Evolutionary conservation across 2,888 invertebrate species (phyloP), one percentile per base, ranked within the genome.

Genomic region (Drosophila heteroneura): DNA sequence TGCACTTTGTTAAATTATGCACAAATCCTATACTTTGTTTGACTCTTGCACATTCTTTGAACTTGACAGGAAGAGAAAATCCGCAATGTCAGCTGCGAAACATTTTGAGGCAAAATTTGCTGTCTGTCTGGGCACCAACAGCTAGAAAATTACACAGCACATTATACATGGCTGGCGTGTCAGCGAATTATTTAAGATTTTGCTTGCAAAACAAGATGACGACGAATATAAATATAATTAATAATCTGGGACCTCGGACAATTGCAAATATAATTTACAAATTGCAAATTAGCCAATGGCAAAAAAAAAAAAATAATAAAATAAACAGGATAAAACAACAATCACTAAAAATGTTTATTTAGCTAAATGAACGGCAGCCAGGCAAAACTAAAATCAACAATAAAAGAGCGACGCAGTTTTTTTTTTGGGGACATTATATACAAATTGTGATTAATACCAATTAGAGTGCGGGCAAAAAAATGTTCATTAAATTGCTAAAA

Each of bases 211-310:
- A 37, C 49, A 41, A 49, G 39, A 47, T 37, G 65, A 22, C 28
- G 58, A 62, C 28, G 58, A 62, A 76, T 62, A 78, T 81, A 65
- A 65, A 61, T 61, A 64, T 60, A 73, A 86, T 75, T 81, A 70
- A 75, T 78, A 78, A 67, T 65, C 65, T 71, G 79, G 63, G 72
- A 70, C 26, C 66, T 57, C 59, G 58, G 72, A 75, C 75, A 81
- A 73, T 81, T 75, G 66, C 61, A 63, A 49, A 81, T 57, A 73
- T n/a, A 70, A 78, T 61, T 72, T 70, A 53, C 64, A 76, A 74
- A 65, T 53, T 51, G 53, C 63, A 7, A 54, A 22, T 26, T 12
- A 37, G 54, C 51, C 51, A 65, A 58, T 39, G 52, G 30, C n/a
- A 33, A 56, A 51, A 22, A 53, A 49, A 30, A 51, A 49, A 3